Percentiles rank a stretch among this genome's conserved stretches.
phyloP scores from a whole-genome alignment of 2,797 vertebrate species.

The Gephyroberyx darwinii region DNA sequence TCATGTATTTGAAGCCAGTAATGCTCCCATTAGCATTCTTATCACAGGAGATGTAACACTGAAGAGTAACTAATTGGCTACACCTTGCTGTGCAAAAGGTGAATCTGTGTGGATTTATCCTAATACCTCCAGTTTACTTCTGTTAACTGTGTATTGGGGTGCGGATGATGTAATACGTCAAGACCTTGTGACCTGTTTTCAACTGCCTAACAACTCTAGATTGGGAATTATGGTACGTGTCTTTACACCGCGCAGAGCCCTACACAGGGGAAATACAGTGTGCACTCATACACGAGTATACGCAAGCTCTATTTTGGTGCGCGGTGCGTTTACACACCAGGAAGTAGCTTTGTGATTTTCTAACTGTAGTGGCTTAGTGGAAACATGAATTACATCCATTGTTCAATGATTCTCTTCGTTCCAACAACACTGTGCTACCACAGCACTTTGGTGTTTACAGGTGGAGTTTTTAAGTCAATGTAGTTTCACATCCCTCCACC shows the following conservation, averaged over 20 bases:
- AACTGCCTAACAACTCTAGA: conserved; percentile 1
- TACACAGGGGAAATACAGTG: too few species aligned
- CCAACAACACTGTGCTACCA: too few species aligned
- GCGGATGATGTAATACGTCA: conserved; percentile 13
- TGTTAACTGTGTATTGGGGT: conserved; percentile 15
- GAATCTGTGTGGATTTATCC: conserved; percentile 53
- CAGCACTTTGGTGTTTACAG: neutral
- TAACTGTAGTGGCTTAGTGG: too few species aligned
- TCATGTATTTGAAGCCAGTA: conserved; percentile 65
- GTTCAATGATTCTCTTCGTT: too few species aligned
- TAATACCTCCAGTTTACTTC: conserved; percentile 24
- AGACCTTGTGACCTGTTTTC: conserved; percentile 5
- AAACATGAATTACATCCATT: too few species aligned
- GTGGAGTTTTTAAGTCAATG: too few species aligned
- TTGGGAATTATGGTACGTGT: neutral
- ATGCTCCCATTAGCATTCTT: conserved; percentile 61
- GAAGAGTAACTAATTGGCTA: conserved; percentile 60
- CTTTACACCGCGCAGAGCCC: too few species aligned
- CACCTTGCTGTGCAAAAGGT: conserved; percentile 52
- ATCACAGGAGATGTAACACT: conserved; percentile 56
- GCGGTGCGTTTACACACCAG: too few species aligned
- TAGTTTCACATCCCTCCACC: too few species aligned
- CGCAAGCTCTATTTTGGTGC: too few species aligned
- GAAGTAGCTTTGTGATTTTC: too few species aligned
- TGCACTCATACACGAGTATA: too few species aligned